Evolutionary conservation across 2,797 vertebrate species (phyloP), one percentile per base, ranked within the genome.

Genomic region (Erethizon dorsatum): DNA sequence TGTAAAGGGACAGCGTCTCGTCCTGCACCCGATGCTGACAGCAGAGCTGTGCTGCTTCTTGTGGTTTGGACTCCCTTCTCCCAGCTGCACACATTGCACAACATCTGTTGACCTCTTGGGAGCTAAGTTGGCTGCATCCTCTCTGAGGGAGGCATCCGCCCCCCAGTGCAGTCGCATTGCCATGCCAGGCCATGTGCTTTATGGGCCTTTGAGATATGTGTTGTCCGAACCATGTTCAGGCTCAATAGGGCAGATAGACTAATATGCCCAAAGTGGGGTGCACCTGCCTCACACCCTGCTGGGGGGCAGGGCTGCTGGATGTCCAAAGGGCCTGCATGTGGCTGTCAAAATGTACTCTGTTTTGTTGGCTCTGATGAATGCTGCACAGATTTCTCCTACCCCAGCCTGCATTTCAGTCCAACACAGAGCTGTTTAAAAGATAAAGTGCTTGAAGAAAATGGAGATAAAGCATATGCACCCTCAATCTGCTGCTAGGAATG

Each of bases 321-420:
- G 8, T 20, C 83, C 3, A 10, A 57, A 57, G 0, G 0, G 37
- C 28, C 17, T 2, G 13, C 6, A 0, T 0, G 0, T 4, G 47
- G 1, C 80, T 73, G 18, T 75, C 54, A 5, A 9, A n/a, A 77
- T 22, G 15, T 6, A 18, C 0, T 6, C 2, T n/a, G 37, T 65
- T 56, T 52, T 28, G 1, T 31, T 45, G 22, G n/a, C 26, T 75
- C 63, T 57, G 31, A 18, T 31, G 18, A 92, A 6, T 37, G 50
- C 52, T 2, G 24, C 22, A 5, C 0, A 1, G 57, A 47, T 57
- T 41, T 69, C 33, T 41, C 6, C 77, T 14, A 8, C 33, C 5
- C 1, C 0, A 26, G 20, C 15, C 41, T 33, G 45, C 50, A 13
- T 54, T 65, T 15, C 78, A 28, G 20, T 33, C 54, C 13, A 61